Conservation (phyloP, 2,888 invertebrate species). For the Chymomyza caudatula region DNA sequence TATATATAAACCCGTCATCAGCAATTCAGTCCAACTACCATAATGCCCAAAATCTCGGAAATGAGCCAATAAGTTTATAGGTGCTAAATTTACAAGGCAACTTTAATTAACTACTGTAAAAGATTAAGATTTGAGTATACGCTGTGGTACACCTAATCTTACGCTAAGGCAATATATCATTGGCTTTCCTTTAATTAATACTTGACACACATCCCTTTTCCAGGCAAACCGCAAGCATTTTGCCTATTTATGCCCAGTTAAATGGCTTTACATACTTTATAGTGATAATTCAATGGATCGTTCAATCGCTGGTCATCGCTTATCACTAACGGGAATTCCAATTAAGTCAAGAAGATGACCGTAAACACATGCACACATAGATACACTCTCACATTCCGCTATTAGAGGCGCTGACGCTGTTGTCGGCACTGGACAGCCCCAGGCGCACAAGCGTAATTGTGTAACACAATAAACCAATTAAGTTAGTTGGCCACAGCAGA, state of each 20-base stretch:
- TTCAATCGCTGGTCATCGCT: background rate
- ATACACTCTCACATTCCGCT: slow-evolving; percentile 2
- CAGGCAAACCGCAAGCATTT: background rate
- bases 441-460: slow-evolving; percentile 34
- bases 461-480: slow-evolving; percentile 56
- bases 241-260: background rate
- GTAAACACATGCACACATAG: background rate
- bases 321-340: background rate
- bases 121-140: too few relatives aligned
- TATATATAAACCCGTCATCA: too few relatives aligned
- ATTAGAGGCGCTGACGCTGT: background rate
- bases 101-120: too few relatives aligned
- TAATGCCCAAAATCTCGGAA: too few relatives aligned
- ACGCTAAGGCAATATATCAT: background rate
- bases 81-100: too few relatives aligned
- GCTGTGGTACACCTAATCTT: background rate
- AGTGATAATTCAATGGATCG: background rate
- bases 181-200: background rate
- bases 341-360: background rate
- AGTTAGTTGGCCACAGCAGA: slow-evolving; percentile 39
- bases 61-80: too few relatives aligned
- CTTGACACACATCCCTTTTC: background rate
- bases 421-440: background rate
- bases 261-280: background rate
- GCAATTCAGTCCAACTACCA: too few relatives aligned